A percentile compares a stretch with the other conserved stretches of the same genome.
Conservation (phyloP, 92 coral and sea anemone species). For the Montipora capitata region DNA sequence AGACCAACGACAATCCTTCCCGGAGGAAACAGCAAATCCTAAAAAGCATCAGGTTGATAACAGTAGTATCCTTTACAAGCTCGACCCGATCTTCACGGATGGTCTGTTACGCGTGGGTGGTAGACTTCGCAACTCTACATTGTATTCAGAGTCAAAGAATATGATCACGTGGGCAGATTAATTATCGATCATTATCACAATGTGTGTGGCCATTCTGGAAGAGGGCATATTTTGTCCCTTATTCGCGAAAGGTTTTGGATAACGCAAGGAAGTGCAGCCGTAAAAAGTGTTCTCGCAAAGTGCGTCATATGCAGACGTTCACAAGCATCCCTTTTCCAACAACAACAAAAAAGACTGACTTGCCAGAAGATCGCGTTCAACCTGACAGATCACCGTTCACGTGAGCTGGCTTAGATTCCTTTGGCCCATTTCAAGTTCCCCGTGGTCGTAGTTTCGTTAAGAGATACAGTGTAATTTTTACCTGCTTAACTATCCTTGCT, state of each 20-base stretch:
- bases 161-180: neutral
- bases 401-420: constrained; percentile 8
- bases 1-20: neutral
- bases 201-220: constrained; percentile 11
- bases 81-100: neutral
- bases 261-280: constrained; percentile 12
- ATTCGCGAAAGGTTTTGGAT: constrained; percentile 22
- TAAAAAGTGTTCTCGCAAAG: constrained; percentile 1
- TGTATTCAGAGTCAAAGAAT: neutral
- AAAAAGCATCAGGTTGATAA: constrained; percentile 12
- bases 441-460: constrained; percentile 24
- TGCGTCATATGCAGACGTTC: constrained; percentile 2
- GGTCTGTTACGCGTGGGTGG: constrained; percentile 28
- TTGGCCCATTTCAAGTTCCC: constrained; percentile 23
- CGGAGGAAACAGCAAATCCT: neutral
- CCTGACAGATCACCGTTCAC: constrained; percentile 44
- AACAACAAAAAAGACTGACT: constrained; percentile 31
- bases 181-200: neutral
- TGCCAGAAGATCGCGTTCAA: constrained; percentile 22
- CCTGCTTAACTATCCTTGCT: neutral
- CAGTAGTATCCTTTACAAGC: neutral
- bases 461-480: constrained; percentile 30
- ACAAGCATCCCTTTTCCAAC: constrained; percentile 3
- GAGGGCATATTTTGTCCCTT: constrained; percentile 2
- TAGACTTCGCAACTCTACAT: constrained; percentile 7